A percentile compares a stretch with the other conserved stretches of the same genome.
These are phyloP conservation scores for Drosophila lacertosa DNA, from an alignment of 1,140 invertebrate species.

Conservation along the genomic window DNA sequence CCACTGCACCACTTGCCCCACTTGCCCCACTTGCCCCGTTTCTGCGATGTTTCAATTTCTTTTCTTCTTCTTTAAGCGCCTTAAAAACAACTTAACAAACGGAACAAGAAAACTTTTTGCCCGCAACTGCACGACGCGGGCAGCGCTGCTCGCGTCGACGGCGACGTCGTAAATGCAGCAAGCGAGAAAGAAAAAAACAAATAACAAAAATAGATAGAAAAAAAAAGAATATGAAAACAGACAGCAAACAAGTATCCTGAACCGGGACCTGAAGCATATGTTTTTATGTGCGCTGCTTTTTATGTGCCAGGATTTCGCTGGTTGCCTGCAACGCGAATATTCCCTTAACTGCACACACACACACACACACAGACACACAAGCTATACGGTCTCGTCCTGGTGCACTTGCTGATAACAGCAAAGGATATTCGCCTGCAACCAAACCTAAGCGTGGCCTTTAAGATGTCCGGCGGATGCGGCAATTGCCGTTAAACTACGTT, in stretches of 20 bases:
- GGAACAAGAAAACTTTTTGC: conserved; percentile 24
- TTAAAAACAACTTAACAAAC: conserved; percentile 47
- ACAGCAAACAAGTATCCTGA: conserved; percentile 39
- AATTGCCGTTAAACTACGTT: conserved; percentile 3
- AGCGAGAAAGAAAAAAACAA: conserved; percentile 17
- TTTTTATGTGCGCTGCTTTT: conserved; percentile 70
- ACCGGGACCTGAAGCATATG: conserved; percentile 62
- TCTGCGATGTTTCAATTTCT: neutral
- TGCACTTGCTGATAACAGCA: conserved; percentile 46
- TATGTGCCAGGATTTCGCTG: conserved; percentile 64
- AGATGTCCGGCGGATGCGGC: conserved; percentile 1
- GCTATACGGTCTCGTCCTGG: conserved; percentile 15
- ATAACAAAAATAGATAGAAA: conserved; percentile 32
- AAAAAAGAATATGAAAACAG: conserved; percentile 8
- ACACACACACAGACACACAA: conserved; percentile 3
- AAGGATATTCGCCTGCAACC: conserved; percentile 37
- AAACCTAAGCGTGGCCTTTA: conserved; percentile 29
- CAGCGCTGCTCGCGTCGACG: conserved; percentile 47
- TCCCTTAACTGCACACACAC: conserved; percentile 9
- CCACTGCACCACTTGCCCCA: neutral
- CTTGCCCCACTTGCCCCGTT: neutral
- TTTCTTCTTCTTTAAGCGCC: conserved; percentile 64
- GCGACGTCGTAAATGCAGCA: conserved; percentile 25
- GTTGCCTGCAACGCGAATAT: conserved; percentile 38
- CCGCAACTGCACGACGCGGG: conserved; percentile 15